Evolutionary conservation across 2,113 vertebrate genomes (phyloP), one percentile per base, ranked within the genome.

Genomic region (Morone saxatilis): DNA sequence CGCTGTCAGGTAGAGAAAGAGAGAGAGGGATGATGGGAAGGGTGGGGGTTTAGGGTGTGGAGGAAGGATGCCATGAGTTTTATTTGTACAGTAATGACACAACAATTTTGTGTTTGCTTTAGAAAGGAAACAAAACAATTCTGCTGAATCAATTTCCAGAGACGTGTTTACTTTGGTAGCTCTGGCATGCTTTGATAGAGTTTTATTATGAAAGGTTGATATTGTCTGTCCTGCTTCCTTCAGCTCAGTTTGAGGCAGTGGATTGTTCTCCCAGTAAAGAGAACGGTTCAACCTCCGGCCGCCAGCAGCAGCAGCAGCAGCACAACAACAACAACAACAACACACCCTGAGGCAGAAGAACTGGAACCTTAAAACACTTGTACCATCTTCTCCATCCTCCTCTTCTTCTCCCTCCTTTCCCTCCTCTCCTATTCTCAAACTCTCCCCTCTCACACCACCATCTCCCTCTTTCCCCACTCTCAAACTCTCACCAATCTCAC

Each of bases 231-330:
- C 61, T 84, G 22, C 17, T 59, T 22, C 57, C 17, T 91, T 31
- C 92, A 99, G 98, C 96, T 91, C 98, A 99, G 95, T 98, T 99
- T 40, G 97, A 99, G 78, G 96, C 95, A 4, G 91, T 96, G 0
- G 97, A 98, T 77, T 93, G 94, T 22, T 85, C 89, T 16, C 25
- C 86, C 5, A 50, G 77, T 62, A 97, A 95, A 89, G 97, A 98
- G 66, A 97, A 97, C 31, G 6, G 56, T 0, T 85, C 87, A 20
- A 79, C 72, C 47, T 59, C 87, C 4, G 3, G 43, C 48, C 95
- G 96, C 51, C 91, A 90, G 54, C 89, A 89, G 82, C 91, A 87
- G 70, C 87, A 84, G 47, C 87, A 81, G 31, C 89, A 89, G 57
- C 85, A 2, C 84, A 82, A 40, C 87, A 85, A 50, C 96, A 96